These are phyloP conservation scores for Drosophila paranaensis DNA, from an alignment of 2,888 invertebrate genomes.

Conservation along the genomic window DNA sequence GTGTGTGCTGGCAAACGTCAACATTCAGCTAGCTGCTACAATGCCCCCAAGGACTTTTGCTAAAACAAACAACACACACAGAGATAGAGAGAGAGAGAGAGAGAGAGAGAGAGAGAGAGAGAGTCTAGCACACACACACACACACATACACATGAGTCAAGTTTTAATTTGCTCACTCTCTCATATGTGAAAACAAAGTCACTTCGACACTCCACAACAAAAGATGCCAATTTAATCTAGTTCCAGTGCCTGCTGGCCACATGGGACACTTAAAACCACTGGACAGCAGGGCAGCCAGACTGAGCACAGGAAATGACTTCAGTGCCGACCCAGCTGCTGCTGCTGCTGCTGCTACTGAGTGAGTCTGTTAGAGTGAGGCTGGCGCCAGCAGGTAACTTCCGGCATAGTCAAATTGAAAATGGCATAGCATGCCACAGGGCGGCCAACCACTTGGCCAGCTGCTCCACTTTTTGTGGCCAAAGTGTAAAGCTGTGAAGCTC, in stretches of 20 bases:
- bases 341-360: constrained; percentile 39
- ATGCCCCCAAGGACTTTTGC: constrained; percentile 46
- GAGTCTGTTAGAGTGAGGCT: constrained; percentile 44
- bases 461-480: constrained; percentile 73
- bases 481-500: constrained; percentile 68
- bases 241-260: constrained; percentile 81
- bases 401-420: constrained; percentile 79
- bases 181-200: constrained; percentile 77
- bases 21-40: constrained; percentile 25
- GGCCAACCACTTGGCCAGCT: constrained; percentile 50
- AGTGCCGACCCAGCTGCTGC: constrained; percentile 59
- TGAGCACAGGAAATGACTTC: constrained; percentile 75
- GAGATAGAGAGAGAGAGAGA: background rate
- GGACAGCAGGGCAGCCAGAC: constrained; percentile 30
- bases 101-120: background rate
- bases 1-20: constrained; percentile 30
- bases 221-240: constrained; percentile 84
- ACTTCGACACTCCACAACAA: constrained; percentile 72
- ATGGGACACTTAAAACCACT: constrained; percentile 75
- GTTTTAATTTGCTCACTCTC: constrained; percentile 73
- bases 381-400: constrained; percentile 82
- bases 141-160: constrained; percentile 45
- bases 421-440: constrained; percentile 50
- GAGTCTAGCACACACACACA: constrained; percentile 7
- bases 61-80: constrained; percentile 30